phyloP scores from a whole-genome alignment of 1,140 invertebrate genomes.

The Coptotermes formosanus region DNA sequence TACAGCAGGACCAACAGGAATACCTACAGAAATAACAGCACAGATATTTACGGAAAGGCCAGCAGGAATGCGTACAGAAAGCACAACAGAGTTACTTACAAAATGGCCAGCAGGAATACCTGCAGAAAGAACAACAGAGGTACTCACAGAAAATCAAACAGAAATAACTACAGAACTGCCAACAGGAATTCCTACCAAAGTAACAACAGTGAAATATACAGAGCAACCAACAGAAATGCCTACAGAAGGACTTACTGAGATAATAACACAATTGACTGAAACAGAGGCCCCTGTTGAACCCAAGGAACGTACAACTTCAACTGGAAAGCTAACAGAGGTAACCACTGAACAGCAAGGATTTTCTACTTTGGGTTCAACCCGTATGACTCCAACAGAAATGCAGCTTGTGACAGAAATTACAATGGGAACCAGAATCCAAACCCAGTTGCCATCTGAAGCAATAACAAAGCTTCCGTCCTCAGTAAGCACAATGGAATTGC shows the following conservation, averaged over 20 bases:
- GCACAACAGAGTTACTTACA: neutral
- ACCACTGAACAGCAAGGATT: neutral
- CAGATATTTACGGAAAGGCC: neutral
- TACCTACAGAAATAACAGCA: neutral
- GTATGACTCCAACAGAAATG: neutral
- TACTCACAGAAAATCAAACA: neutral
- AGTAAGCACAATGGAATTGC: neutral
- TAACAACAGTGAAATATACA: neutral
- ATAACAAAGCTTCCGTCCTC: neutral
- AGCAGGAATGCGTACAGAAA: slow-evolving; percentile 22
- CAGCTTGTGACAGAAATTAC: neutral
- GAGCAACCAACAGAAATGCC: neutral
- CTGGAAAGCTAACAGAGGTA: neutral
- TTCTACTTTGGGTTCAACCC: neutral
- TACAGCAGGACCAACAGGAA: neutral
- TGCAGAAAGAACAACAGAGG: neutral
- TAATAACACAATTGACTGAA: no score
- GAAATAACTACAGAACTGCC: neutral
- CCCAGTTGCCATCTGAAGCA: neutral
- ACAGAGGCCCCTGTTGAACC: neutral
- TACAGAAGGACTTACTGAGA: neutral
- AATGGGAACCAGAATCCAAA: neutral
- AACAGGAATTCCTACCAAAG: neutral
- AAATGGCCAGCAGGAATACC: neutral
- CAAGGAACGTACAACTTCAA: neutral